Evolutionary conservation across 2,797 vertebrate species (phyloP).

Genomic region (Tenualosa thibaudeaui): DNA sequence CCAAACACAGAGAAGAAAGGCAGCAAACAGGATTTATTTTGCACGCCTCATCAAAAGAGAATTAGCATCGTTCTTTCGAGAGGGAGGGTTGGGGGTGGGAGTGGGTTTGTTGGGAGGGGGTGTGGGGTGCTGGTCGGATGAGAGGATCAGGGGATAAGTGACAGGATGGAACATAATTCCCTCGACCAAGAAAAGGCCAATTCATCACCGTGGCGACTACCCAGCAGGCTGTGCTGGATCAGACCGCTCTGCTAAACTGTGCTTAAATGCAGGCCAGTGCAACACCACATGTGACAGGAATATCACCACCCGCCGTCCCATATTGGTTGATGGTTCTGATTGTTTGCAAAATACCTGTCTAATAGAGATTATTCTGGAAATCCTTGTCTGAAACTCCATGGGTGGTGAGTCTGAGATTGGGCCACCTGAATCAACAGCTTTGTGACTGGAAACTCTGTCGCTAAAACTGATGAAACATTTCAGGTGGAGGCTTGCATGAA

Average conservation of each 20-base stretch:
- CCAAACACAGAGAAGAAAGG: conserved; percentile 72
- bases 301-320: neutral
- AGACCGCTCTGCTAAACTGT: conserved; percentile 17
- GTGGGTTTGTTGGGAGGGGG: conserved; percentile 62
- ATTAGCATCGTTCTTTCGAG: conserved; percentile 75
- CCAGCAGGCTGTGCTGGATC: conserved; percentile 4
- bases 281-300: neutral
- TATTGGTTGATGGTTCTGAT: neutral
- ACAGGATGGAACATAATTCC: conserved; percentile 24
- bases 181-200: conserved; percentile 19
- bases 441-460: neutral
- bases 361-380: conserved; percentile 1
- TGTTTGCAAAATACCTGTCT: neutral
- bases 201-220: conserved; percentile 21
- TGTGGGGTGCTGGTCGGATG: conserved; percentile 39
- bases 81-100: conserved; percentile 61
- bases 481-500: neutral
- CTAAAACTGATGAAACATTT: neutral
- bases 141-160: conserved; percentile 34
- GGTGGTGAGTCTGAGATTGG: neutral
- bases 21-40: conserved; percentile 90
- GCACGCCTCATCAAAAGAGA: conserved; percentile 85
- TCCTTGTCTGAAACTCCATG: neutral
- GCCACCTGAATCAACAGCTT: neutral
- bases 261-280: conserved; percentile 9